Base-by-base conservation (phyloP, 1,140 invertebrate species). In the Araneus ventricosus region DNA sequence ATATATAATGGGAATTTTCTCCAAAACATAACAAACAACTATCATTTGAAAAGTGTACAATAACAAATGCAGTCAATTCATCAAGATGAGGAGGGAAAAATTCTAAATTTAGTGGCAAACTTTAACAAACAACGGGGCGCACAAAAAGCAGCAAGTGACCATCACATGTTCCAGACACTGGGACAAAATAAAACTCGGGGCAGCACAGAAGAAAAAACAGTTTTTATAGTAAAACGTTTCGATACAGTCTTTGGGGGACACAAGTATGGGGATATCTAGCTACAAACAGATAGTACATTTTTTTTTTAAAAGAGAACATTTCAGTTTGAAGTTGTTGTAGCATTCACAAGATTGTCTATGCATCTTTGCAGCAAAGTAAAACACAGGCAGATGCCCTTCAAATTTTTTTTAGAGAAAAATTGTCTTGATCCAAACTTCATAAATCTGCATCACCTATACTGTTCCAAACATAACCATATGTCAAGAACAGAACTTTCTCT, bases 301-400 rank as follows among this genome's bases (percentile, higher is more conserved):
- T 52, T 8, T 52, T 52, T 86, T 45, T 45, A 88, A 88, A 88
- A 70, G 37, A 39, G 27, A 88, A 88, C 59, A 70, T 75, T 22
- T 87, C 57, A 41, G 61, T 88, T 70, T 52, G 45, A 84, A 52
- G 30, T 52, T 34, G 39, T 59, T 57, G 39, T 59, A 89, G 37
- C 39, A 90, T 90, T 52, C 88, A 90, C 88, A 61, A 90, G 88
- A 90, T 90, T 90, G 88, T 90, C 88, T 90, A 80, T 90, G 88
- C 88, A 80, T 90, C 57, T n/a, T 8, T 63, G 70, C 75, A 79
- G 63, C 61, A 30, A 52, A 14, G n/a, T 84, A 84, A 84, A 84
- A 84, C 82, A 27, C 45, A 27, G 63, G 8, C n/a, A 24, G n/a
- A n/a, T n/a, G n/a, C 75, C 75, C 17, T 80, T 34, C 6, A 80